Evolutionary conservation across 2,888 invertebrate species (phyloP).

Genomic region (Agrochola macilenta): DNA sequence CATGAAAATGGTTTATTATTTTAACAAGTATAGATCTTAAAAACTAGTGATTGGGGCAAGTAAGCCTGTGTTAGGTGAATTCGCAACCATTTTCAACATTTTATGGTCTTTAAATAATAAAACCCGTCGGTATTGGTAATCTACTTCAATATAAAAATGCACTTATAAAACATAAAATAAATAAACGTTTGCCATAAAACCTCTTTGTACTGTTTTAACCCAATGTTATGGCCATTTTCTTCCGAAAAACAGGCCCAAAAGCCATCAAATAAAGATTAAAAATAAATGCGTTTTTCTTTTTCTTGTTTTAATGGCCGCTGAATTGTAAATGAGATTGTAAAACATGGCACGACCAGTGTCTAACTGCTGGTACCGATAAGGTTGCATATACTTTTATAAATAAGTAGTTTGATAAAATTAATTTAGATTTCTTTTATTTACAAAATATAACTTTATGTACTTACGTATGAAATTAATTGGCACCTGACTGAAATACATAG

Average conservation of each 20-base stretch:
- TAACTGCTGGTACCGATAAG: not conserved
- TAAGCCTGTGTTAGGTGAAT: not conserved
- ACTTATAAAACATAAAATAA: slow-evolving; percentile 33
- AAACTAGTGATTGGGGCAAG: not conserved
- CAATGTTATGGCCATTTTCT: slow-evolving; percentile 40
- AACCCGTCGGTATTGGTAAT: slow-evolving; percentile 13
- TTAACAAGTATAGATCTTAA: not conserved
- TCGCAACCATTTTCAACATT: not conserved
- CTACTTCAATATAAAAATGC: slow-evolving; percentile 34
- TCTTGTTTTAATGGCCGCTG: slow-evolving; percentile 17
- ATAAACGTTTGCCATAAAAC: slow-evolving; percentile 34
- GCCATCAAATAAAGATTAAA: slow-evolving; percentile 42
- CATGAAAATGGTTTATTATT: not conserved
- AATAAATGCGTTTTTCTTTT: slow-evolving; percentile 24
- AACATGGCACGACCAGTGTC: slow-evolving; percentile 24
- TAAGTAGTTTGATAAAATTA: not conserved
- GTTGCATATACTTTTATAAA: not conserved
- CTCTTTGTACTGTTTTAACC: slow-evolving; percentile 36
- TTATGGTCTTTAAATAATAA: not conserved
- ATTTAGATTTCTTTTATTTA: not conserved
- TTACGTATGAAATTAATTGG: not conserved
- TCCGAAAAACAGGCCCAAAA: slow-evolving; percentile 22
- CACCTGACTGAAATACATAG: not conserved
- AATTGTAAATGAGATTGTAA: too few relatives aligned
- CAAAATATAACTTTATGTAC: not conserved